These are phyloP conservation scores for Eurytemora carolleeae DNA, from an alignment of 1,140 invertebrate species.

Conservation along the genomic window DNA sequence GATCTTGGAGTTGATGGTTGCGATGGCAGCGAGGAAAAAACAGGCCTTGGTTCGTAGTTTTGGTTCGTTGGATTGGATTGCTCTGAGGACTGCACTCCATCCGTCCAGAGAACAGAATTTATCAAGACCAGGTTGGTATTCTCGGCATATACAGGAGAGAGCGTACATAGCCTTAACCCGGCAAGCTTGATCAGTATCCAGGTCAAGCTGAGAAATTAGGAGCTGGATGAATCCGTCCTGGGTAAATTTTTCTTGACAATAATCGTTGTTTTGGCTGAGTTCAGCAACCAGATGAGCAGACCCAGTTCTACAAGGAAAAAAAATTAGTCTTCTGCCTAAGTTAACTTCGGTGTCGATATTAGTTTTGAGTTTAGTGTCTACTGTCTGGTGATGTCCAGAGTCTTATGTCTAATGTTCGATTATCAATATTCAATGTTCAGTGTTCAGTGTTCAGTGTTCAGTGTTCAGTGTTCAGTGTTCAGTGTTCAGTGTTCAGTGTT, in stretches of 20 bases:
- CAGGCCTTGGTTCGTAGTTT: not conserved
- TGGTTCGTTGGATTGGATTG: not conserved
- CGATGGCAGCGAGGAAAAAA: not conserved
- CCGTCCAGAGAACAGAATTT: not conserved
- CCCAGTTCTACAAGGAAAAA: not conserved
- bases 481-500: too few species aligned
- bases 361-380: too few species aligned
- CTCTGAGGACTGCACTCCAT: not conserved
- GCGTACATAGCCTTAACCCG: conserved; percentile 12
- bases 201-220: not conserved
- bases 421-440: too few species aligned
- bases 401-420: too few species aligned
- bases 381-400: too few species aligned
- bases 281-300: conserved; percentile 1
- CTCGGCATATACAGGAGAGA: conserved; percentile 5
- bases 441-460: too few species aligned
- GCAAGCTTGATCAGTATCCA: not conserved
- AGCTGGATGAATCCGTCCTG: conserved; percentile 8
- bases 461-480: too few species aligned
- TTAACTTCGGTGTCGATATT: too few species aligned
- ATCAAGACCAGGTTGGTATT: not conserved
- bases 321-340: too few species aligned
- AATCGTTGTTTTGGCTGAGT: conserved; percentile 11
- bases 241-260: conserved; percentile 6
- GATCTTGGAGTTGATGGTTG: not conserved